Base-by-base conservation (phyloP, 2,113 vertebrate genomes). In the Oncorhynchus masou region DNA sequence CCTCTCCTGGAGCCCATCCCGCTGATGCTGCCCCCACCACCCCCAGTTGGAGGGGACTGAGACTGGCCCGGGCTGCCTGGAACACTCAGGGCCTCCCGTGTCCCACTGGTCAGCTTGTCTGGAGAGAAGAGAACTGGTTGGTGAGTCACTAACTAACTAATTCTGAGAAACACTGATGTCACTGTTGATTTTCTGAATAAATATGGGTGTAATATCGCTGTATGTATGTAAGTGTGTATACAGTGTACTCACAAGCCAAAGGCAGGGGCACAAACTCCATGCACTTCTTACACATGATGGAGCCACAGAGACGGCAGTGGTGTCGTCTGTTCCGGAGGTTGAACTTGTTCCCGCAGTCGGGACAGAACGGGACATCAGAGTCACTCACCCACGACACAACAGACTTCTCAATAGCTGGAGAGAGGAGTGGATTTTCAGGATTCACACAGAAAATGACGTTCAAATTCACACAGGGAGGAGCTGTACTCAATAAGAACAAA, bases 331-430 rank as follows among this genome's bases (percentile, higher is more conserved):
- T 97, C 2, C 96, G 94, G 29, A 99, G 94, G 85, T 93, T 96
- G 89, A 99, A 99, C 83, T 96, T 97, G 84, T 76, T 96, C 66
- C 98, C 97, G 12, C 98, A 99, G 86, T 99, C 98, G 0, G 98
- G 98, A 82, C 98, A 99, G 88, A 98, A 98, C 0, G 98, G 98
- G 78, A 99, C 98, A 20, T 99, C 97, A 15, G 97, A 96, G 80
- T 99, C 97, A 0, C 84, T 97, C 76, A 99, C 97, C 98, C 98
- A 99, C 11, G 97, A 94, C 84, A 99, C 98, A 51, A 99, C 94
- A 1, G 96, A 96, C 86, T 96, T 96, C 87, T 99, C 98, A 74
- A 98, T 94, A 25, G 96, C 98, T 99, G 68, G 7, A 73, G 74
- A 85, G 1, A 31, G 76, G 8, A 76, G 16, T 1, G 5, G 20